A percentile compares a stretch with the other conserved stretches of the same genome.
These are phyloP conservation scores for Poecilia velifera DNA, from an alignment of 2,797 vertebrate species.

Conservation along the genomic window DNA sequence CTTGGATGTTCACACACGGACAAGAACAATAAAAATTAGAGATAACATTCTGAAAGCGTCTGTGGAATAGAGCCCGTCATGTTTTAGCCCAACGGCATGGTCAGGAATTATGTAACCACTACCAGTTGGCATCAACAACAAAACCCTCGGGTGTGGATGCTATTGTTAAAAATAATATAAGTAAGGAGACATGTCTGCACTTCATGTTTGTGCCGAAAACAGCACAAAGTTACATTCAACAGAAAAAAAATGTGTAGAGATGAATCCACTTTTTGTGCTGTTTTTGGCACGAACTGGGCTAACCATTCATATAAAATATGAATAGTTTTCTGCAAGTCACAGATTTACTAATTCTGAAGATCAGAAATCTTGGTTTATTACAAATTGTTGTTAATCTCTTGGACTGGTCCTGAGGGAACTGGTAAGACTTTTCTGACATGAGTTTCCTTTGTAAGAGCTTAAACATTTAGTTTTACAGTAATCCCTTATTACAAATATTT, in stretches of 20 bases:
- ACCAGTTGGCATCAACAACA: background rate
- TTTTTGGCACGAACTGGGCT: background rate
- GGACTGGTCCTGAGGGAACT: background rate
- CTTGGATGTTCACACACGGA: background rate
- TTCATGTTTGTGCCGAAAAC: background rate
- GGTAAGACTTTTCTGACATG: background rate
- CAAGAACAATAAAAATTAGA: background rate
- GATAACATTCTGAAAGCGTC: background rate
- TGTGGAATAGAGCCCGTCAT: background rate
- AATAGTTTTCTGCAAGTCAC: background rate
- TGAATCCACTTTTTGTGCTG: too few species aligned
- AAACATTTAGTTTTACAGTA: background rate
- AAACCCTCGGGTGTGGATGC: background rate
- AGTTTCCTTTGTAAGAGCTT: background rate
- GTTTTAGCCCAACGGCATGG: background rate
- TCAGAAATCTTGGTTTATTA: background rate
- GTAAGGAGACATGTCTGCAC: background rate
- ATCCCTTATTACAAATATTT: background rate
- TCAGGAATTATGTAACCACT: background rate
- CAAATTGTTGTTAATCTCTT: background rate
- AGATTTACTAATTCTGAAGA: background rate
- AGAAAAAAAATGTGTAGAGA: too few species aligned
- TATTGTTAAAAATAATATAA: background rate
- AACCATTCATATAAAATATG: background rate
- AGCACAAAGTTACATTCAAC: too few species aligned